Evolutionary conservation across 2,888 invertebrate genomes (phyloP), one percentile per base, ranked within the genome.

Genomic region (Malacosoma neustria): DNA sequence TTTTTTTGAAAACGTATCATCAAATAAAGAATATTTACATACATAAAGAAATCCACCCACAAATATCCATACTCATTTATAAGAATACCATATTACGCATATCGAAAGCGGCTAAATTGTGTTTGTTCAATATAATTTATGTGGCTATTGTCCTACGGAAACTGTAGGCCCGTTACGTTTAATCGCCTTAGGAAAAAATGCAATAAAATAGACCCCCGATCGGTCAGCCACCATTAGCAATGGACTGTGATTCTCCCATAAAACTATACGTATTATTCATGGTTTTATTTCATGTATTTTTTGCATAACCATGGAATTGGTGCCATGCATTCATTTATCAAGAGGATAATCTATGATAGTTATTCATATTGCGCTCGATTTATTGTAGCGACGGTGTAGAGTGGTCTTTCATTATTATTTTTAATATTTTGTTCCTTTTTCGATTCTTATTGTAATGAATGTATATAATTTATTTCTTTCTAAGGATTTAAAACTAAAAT

Each of bases 101-200:
- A 72, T 58, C 59, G 48, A 64, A 63, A 57, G 51, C 61, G 58
- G 61, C 65, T 65, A 64, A 54, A 67, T 68, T 63, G 54, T 74
- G 61, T 76, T 76, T 72, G 71, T 71, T 63, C 67, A 70, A 72
- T 51, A 73, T 72, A 74, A 81, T 84, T 84, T 80, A 84, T 84
- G 72, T 59, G 54, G 45, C 37, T 51, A 73, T 82, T 82, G 79
- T 84, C 71, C 69, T 67, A 62, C 74, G 72, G 72, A 80, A 77
- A 68, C 73, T 69, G 79, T 57, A 72, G 82, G 82, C 85, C 69
- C 63, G 70, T 69, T 65, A 44, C 70, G 58, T 72, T 22, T 81
- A 76, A 80, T 81, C 70, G 71, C 68, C 55, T 61, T 61, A 61
- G 61, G 72, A 80, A 82, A 82, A 82, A 80, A 72, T 66, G 64